A percentile compares a stretch with the other conserved stretches of the same genome.
Evolutionary conservation across 2,888 invertebrate species (phyloP).

Genomic region (Cheiracanthium punctorium): DNA sequence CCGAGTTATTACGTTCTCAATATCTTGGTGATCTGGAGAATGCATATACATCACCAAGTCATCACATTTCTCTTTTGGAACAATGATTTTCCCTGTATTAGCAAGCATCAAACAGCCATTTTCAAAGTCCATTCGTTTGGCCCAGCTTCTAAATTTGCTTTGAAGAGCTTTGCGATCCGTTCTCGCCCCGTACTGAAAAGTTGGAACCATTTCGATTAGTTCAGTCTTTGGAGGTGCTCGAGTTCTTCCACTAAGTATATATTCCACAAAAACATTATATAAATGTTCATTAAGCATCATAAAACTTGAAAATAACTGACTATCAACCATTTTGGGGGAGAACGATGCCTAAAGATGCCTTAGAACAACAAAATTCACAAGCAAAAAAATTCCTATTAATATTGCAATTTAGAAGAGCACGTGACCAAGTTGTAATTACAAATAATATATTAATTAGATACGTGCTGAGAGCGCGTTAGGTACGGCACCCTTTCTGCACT

Average conservation of each 20-base stretch:
- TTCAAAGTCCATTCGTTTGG: slow-evolving; percentile 49
- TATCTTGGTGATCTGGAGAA: slow-evolving; percentile 25
- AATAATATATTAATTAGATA: too few relatives aligned
- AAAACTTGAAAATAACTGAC: slow-evolving; percentile 18
- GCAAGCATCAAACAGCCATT: slow-evolving; percentile 29
- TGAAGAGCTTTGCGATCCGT: slow-evolving; percentile 56
- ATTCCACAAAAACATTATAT: slow-evolving; percentile 38
- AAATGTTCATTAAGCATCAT: slow-evolving; percentile 47
- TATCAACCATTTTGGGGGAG: background rate
- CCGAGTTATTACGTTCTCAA: slow-evolving; percentile 25
- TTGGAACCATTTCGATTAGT: slow-evolving; percentile 38
- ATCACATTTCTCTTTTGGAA: slow-evolving; percentile 48
- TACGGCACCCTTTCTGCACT: too few relatives aligned
- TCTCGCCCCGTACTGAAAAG: slow-evolving; percentile 62
- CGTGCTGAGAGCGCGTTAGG: too few relatives aligned
- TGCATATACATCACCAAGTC: slow-evolving; percentile 45
- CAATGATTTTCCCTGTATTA: slow-evolving; percentile 51
- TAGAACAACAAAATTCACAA: too few relatives aligned
- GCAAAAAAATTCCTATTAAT: too few relatives aligned
- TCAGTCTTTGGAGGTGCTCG: slow-evolving; percentile 50
- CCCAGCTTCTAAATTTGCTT: slow-evolving; percentile 68
- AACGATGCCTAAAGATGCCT: too few relatives aligned
- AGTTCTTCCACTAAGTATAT: slow-evolving; percentile 36
- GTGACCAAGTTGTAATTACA: too few relatives aligned
- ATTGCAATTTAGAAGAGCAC: too few relatives aligned